These are phyloP conservation scores for Taeniopygia guttata DNA, from an alignment of 2,797 vertebrate genomes.

Conservation along the genomic window DNA sequence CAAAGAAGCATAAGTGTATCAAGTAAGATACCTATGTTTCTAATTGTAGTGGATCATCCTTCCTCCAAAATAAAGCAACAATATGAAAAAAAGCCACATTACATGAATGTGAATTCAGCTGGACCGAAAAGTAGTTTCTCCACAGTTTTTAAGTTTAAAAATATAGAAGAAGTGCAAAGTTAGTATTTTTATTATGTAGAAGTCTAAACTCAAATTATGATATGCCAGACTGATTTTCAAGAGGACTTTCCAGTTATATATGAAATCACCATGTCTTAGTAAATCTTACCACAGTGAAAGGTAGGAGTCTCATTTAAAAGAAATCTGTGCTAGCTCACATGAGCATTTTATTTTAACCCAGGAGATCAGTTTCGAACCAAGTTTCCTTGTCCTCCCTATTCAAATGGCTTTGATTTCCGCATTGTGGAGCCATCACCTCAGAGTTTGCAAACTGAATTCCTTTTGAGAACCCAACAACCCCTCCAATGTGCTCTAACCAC, in stretches of 20 bases:
- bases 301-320: neutral
- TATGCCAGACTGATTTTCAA: neutral
- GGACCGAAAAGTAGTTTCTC: neutral
- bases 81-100: neutral
- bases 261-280: neutral
- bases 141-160: neutral
- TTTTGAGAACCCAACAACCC: neutral
- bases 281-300: neutral
- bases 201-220: neutral
- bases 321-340: neutral
- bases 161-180: neutral
- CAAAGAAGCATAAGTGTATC: neutral
- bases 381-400: neutral
- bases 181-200: neutral
- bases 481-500: neutral
- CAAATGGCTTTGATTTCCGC: neutral
- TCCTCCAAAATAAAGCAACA: neutral
- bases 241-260: neutral
- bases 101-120: neutral
- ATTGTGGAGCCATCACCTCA: neutral
- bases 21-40: neutral
- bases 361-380: neutral
- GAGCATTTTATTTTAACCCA: neutral
- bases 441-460: neutral
- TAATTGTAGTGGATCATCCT: neutral